Percentiles rank a stretch among this genome's conserved stretches.
phyloP scores from a whole-genome alignment of 2,797 vertebrate species.

The Sandelia bainsii region DNA sequence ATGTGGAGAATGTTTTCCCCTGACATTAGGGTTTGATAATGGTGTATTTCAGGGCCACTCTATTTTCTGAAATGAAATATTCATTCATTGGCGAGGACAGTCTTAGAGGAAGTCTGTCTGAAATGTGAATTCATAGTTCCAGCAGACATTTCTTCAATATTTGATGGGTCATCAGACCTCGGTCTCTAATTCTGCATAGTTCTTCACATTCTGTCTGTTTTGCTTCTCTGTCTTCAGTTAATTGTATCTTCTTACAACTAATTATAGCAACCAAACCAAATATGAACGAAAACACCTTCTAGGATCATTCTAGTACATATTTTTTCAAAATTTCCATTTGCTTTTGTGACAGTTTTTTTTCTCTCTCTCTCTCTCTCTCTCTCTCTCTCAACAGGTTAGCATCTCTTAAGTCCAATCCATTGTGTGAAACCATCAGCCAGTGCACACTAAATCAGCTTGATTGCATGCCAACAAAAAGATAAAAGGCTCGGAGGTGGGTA shows the following conservation, averaged over 20 bases:
- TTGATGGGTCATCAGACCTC: constrained; percentile 83
- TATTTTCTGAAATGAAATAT: constrained; percentile 85
- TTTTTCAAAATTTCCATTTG: constrained; percentile 27
- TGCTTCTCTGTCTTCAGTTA: constrained; percentile 39
- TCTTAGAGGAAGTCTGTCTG: constrained; percentile 79
- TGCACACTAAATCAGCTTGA: constrained; percentile 78
- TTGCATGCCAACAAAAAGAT: constrained; percentile 77
- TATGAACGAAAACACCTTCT: constrained; percentile 32
- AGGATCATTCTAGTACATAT: constrained; percentile 39
- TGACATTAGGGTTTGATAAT: constrained; percentile 80
- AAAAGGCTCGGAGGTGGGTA: constrained; percentile 82
- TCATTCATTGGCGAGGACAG: constrained; percentile 79
- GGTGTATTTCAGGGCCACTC: constrained; percentile 81
- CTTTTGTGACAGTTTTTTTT: constrained; percentile 41
- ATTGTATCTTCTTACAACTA: constrained; percentile 41
- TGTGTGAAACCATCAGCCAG: constrained; percentile 69
- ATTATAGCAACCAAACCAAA: constrained; percentile 43
- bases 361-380: constrained; percentile 30
- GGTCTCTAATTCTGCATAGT: constrained; percentile 70
- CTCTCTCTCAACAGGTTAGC: constrained; percentile 76
- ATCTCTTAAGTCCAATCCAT: constrained; percentile 68
- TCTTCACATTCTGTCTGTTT: constrained; percentile 57
- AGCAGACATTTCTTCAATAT: constrained; percentile 86
- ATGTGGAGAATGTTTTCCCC: constrained; percentile 74
- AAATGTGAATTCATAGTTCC: constrained; percentile 82